These are phyloP conservation scores for Acrobeloides nanus DNA, from an alignment of 2,888 invertebrate species.

Conservation along the genomic window DNA sequence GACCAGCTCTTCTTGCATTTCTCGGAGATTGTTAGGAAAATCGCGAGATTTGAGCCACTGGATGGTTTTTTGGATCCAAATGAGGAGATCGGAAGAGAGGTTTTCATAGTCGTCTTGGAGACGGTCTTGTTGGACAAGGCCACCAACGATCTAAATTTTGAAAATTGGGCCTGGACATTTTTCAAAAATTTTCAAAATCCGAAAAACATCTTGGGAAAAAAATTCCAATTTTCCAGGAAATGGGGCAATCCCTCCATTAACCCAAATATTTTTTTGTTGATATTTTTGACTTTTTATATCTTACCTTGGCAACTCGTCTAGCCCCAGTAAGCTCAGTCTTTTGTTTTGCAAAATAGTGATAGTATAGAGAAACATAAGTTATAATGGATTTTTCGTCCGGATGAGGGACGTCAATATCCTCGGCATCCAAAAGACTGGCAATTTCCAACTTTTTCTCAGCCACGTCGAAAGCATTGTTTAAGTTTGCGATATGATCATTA, in stretches of 20 bases:
- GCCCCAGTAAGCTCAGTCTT: conserved; percentile 97
- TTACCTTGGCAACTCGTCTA: conserved; percentile 86
- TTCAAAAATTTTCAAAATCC: too few relatives aligned
- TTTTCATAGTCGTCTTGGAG: conserved; percentile 81
- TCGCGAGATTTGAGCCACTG: conserved; percentile 72
- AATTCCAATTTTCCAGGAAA: too few relatives aligned
- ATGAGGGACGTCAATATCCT: conserved; percentile 84
- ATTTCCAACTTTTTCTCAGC: conserved; percentile 88
- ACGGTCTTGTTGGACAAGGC: conserved; percentile 87
- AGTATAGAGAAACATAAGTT: conserved; percentile 96
- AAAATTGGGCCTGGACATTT: too few relatives aligned
- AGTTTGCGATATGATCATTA: conserved; percentile 79
- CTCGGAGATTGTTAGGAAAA: conserved; percentile 88
- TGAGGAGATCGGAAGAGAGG: conserved; percentile 74
- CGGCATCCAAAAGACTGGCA: conserved; percentile 79
- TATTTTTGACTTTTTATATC: too few relatives aligned
- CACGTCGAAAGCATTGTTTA: conserved; percentile 93
- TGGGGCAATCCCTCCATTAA: background rate
- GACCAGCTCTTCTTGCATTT: conserved; percentile 79
- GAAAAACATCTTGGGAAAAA: too few relatives aligned
- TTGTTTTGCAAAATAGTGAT: conserved; percentile 97
- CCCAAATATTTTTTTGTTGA: background rate
- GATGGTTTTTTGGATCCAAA: conserved; percentile 86
- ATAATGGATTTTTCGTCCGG: conserved; percentile 98
- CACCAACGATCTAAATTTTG: conserved; percentile 85